Evolutionary conservation across 2,888 invertebrate genomes (phyloP).

Genomic region (Tinea semifulvella): DNA sequence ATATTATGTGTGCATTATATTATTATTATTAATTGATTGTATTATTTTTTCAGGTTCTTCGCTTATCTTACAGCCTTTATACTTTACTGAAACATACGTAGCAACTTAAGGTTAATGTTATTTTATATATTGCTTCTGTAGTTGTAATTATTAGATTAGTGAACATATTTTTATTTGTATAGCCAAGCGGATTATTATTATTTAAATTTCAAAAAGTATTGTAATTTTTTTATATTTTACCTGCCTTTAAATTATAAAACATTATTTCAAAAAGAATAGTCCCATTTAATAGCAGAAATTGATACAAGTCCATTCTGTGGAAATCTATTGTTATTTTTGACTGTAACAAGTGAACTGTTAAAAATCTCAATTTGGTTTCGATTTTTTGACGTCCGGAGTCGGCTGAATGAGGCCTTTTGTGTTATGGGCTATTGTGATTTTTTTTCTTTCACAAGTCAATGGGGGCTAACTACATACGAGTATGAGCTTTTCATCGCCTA

Average conservation of each 20-base stretch:
- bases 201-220: no score
- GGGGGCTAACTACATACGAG: conserved; percentile 9
- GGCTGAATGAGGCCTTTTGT: conserved; percentile 4
- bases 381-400: conserved; percentile 9
- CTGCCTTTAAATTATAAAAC: no score
- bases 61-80: conserved; percentile 14
- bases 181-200: no score
- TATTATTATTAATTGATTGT: no score
- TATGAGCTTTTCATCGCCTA: background rate
- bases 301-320: no score
- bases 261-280: no score
- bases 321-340: background rate
- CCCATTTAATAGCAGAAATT: no score
- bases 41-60: conserved; percentile 12
- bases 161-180: no score
- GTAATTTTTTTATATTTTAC: no score
- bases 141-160: no score
- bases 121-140: background rate
- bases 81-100: conserved; percentile 29
- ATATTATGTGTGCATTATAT: no score
- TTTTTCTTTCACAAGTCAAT: conserved; percentile 6
- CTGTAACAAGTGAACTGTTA: conserved; percentile 10
- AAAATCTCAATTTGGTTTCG: conserved; percentile 6
- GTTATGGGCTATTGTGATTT: background rate
- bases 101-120: background rate